Conservation (phyloP, 1,140 invertebrate genomes). For the Penaeus vannamei region DNA sequence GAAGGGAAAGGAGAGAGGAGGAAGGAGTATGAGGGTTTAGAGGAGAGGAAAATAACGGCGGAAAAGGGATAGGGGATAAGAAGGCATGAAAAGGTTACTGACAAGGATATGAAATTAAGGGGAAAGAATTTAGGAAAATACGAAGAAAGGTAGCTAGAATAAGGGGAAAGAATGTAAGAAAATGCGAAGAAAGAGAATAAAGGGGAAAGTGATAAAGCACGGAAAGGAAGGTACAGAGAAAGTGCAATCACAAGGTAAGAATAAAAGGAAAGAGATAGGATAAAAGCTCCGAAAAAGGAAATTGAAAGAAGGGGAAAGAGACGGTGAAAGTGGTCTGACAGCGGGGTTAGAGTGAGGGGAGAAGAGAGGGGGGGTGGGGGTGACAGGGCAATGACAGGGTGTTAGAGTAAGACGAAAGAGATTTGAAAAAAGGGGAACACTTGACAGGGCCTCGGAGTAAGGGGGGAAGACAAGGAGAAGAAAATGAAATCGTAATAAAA, state of each 20-base stretch:
- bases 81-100: not conserved
- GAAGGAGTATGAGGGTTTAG: not conserved
- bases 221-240: not conserved
- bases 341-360: conserved; percentile 17
- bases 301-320: conserved; percentile 34
- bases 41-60: not conserved
- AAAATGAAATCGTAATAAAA: not conserved
- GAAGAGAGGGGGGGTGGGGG: not conserved
- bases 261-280: not conserved
- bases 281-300: not conserved
- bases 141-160: too few species aligned
- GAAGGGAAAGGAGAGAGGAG: not conserved
- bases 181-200: too few species aligned
- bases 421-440: conserved; percentile 15
- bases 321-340: not conserved
- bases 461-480: not conserved
- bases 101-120: too few species aligned
- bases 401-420: not conserved
- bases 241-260: not conserved
- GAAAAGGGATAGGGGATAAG: not conserved
- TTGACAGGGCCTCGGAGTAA: conserved; percentile 1
- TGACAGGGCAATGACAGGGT: not conserved
- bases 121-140: not conserved
- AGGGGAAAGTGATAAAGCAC: too few species aligned
- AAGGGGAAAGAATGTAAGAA: too few species aligned